Conservation (phyloP, 2,113 vertebrate species). For the Pyxicephalus adspersus region DNA sequence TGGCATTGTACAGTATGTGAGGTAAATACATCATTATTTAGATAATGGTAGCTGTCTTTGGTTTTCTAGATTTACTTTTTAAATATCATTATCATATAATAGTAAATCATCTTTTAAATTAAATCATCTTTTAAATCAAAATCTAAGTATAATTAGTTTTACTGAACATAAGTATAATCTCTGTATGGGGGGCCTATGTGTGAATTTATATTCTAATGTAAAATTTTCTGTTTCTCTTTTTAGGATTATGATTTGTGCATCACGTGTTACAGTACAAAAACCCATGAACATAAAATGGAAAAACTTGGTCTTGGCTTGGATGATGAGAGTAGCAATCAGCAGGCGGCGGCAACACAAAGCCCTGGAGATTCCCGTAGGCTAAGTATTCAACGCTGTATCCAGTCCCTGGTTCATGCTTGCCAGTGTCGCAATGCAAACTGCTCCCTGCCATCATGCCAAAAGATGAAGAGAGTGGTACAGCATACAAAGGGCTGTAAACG, state of each 20-base stretch:
- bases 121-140: no score
- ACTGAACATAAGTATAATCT: no score
- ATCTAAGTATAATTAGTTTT: no score
- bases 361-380: constrained; percentile 93
- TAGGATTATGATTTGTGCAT: constrained; percentile 98
- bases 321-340: constrained; percentile 91
- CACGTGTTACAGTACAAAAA: constrained; percentile 95
- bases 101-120: no score
- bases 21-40: constrained; percentile 70
- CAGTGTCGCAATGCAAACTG: constrained; percentile 98
- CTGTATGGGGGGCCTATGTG: no score
- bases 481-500: constrained; percentile 97
- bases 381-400: constrained; percentile 97
- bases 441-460: constrained; percentile 94
- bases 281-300: constrained; percentile 98
- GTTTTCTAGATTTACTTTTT: no score
- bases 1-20: constrained; percentile 98
- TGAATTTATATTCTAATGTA: constrained; percentile 32
- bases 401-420: constrained; percentile 95
- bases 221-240: not conserved
- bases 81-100: no score
- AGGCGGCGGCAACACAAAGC: constrained; percentile 88
- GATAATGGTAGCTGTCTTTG: not conserved
- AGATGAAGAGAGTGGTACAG: constrained; percentile 97
- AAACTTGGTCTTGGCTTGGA: constrained; percentile 94